phyloP scores from a whole-genome alignment of 2,888 invertebrate species.

The Rhagium mordax region DNA sequence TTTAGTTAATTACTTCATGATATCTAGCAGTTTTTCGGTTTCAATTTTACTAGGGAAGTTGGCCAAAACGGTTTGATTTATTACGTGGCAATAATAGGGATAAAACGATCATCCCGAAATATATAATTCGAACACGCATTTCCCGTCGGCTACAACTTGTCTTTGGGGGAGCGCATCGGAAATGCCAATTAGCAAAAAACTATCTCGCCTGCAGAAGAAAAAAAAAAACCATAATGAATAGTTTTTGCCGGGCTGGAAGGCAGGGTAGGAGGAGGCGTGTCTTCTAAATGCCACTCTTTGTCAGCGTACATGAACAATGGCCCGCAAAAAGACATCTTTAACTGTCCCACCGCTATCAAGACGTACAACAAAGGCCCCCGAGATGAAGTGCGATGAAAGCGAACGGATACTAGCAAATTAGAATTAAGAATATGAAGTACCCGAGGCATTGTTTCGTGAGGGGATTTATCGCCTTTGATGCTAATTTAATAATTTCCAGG shows the following conservation, averaged over 20 bases:
- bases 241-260: conserved; percentile 7
- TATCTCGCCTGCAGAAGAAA: not conserved
- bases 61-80: too few species aligned
- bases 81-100: too few species aligned
- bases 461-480: conserved; percentile 52
- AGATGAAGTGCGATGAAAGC: conserved; percentile 57
- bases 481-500: conserved; percentile 51
- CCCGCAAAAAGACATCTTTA: conserved; percentile 45
- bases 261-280: not conserved
- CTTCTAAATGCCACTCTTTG: conserved; percentile 31
- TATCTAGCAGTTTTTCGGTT: too few species aligned
- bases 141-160: not conserved
- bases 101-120: too few species aligned
- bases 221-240: conserved; percentile 20
- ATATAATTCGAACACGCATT: too few species aligned
- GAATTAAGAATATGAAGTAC: conserved; percentile 51
- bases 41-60: too few species aligned
- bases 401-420: conserved; percentile 56
- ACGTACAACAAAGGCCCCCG: conserved; percentile 42
- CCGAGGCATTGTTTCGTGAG: conserved; percentile 50
- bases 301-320: conserved; percentile 38
- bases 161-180: not conserved
- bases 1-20: too few species aligned
- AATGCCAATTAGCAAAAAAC: conserved; percentile 28
- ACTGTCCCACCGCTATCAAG: conserved; percentile 39